Conservation (phyloP, 2,113 vertebrate species). For the Euleptes europaea region DNA sequence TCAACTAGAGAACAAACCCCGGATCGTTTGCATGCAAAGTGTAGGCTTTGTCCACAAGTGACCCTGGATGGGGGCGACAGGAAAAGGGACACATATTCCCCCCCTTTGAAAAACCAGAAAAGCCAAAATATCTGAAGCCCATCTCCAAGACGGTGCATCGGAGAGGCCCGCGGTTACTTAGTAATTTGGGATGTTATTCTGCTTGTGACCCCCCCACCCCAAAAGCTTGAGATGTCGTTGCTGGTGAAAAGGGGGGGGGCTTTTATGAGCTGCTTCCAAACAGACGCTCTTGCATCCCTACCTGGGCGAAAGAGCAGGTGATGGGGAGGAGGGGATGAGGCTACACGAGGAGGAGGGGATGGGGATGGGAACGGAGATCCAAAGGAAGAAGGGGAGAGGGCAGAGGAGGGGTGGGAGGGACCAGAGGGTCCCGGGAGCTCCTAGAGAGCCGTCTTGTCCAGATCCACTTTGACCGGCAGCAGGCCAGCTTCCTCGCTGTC, state of each 20-base stretch:
- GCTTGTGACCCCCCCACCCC: background rate
- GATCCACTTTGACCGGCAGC: constrained; percentile 89
- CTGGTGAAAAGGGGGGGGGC: background rate
- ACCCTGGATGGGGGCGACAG: background rate
- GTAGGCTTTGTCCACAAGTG: background rate
- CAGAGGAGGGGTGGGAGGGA: background rate
- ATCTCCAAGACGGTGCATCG: background rate
- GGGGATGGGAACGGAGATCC: background rate
- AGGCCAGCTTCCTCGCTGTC: constrained; percentile 80
- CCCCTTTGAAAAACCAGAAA: background rate
- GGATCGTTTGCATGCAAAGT: background rate
- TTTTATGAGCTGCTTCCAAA: background rate
- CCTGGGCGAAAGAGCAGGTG: background rate
- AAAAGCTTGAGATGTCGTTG: background rate
- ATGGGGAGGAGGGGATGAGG: background rate
- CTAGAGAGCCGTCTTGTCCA: constrained; percentile 86
- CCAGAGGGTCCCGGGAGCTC: background rate
- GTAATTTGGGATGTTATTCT: background rate
- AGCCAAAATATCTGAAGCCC: background rate
- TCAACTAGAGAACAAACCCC: background rate
- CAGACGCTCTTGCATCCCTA: background rate
- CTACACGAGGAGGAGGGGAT: background rate
- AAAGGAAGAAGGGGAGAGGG: background rate
- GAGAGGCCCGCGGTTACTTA: background rate
- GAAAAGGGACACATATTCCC: background rate